Evolutionary conservation across 2,113 vertebrate species (phyloP).

Genomic region (Toxotes chatareus): DNA sequence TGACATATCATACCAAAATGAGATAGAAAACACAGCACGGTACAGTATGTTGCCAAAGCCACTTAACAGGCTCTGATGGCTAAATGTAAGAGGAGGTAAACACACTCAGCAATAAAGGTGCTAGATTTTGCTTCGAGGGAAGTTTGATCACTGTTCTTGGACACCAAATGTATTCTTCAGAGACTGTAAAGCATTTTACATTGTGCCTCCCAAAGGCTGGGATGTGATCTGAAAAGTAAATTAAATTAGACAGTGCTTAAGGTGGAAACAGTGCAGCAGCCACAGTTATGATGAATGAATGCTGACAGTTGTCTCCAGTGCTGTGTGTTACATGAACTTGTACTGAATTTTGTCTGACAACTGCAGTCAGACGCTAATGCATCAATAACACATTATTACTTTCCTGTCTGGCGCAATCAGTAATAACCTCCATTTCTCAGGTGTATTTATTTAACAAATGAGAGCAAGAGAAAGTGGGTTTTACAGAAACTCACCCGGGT

Average conservation of each 20-base stretch:
- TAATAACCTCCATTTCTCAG: constrained; percentile 49
- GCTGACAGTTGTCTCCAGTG: constrained; percentile 74
- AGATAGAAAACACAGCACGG: not conserved
- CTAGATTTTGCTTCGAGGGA: constrained; percentile 41
- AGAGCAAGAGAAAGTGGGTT: not conserved
- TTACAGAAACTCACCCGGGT: not conserved
- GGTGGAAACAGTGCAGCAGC: constrained; percentile 65
- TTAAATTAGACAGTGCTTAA: constrained; percentile 79
- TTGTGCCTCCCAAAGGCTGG: constrained; percentile 42
- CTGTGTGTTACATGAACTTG: constrained; percentile 48
- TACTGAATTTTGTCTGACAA: constrained; percentile 71
- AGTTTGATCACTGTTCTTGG: constrained; percentile 52
- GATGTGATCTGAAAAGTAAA: constrained; percentile 70
- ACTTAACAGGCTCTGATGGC: constrained; percentile 17
- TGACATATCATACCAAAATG: constrained; percentile 33
- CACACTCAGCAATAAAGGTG: constrained; percentile 28
- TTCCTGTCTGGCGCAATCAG: constrained; percentile 63
- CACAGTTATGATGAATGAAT: constrained; percentile 69
- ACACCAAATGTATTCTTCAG: constrained; percentile 32
- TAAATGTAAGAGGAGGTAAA: constrained; percentile 48
- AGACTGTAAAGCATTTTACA: constrained; percentile 37
- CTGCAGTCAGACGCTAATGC: constrained; percentile 68
- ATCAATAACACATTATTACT: constrained; percentile 74
- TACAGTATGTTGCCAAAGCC: not conserved
- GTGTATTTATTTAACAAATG: constrained; percentile 55